These are phyloP conservation scores for Pomatorhinus ruficollis DNA, from an alignment of 2,113 vertebrate genomes.

Conservation along the genomic window DNA sequence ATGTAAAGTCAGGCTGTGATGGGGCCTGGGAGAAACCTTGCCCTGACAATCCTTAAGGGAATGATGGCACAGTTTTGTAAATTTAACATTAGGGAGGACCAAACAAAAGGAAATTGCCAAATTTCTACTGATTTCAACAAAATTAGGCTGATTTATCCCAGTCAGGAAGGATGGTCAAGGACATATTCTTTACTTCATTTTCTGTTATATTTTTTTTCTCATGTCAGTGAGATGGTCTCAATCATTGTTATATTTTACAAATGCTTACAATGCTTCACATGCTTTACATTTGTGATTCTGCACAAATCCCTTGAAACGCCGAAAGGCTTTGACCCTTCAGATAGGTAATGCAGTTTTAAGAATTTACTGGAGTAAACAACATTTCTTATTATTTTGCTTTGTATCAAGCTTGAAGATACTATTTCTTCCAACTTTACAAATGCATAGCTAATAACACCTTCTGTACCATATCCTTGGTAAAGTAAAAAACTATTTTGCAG, in stretches of 20 bases:
- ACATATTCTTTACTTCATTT: not conserved
- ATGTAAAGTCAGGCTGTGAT: not conserved
- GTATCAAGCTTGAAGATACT: not conserved
- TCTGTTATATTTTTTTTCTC: not conserved
- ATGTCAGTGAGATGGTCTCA: not conserved
- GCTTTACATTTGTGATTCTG: not conserved
- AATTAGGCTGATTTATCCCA: not conserved
- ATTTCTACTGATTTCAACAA: not conserved
- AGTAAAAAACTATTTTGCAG: not conserved
- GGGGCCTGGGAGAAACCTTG: not conserved
- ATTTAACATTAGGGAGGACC: not conserved
- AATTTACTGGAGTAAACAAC: not conserved
- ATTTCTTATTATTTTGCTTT: not conserved
- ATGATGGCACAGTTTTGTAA: not conserved
- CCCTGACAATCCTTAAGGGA: not conserved
- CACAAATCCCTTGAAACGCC: not conserved
- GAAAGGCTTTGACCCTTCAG: not conserved
- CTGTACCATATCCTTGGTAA: accelerated
- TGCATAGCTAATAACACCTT: not conserved
- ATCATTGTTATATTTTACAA: not conserved
- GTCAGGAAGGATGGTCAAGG: not conserved
- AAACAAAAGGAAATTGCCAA: not conserved
- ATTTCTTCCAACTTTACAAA: not conserved
- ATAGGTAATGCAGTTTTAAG: not conserved
- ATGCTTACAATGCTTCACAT: not conserved